Base-by-base conservation (phyloP, 2,888 invertebrate genomes). In the Malthinus flaveolus region DNA sequence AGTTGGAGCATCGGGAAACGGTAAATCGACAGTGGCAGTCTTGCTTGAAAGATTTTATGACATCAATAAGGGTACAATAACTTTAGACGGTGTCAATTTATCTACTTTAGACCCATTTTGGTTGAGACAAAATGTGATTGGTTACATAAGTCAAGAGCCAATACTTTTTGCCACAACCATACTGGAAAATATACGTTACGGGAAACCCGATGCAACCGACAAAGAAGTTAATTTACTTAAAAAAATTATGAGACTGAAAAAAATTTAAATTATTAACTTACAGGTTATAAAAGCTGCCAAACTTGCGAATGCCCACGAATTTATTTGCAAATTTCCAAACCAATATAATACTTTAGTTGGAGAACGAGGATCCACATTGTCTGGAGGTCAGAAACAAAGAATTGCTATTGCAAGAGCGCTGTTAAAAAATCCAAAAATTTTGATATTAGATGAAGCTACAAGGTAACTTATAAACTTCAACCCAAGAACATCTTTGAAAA, bases 371-470 rank as follows among this genome's bases (percentile, higher is more conserved):
- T 86, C 89, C 50, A 89, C 95, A n/a, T 83, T 97, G 34, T 95
- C 95, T 45, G 97, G 97, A 0, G 97, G 97, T 0, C 97, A 97
- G 78, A 92, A 95, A 66, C 97, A 97, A 75, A 82, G 97, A 65
- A 90, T 97, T 61, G 97, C 97, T 1, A 97, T 98, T 62, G 97
- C 97, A 0, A 80, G 97, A 54, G 97, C 97, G 0, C 83, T 97
- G 37, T 79, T 98, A 0, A 97, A 97, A 77, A 87, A 94, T 74
- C 97, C 97, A 0, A 86, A 89, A 1, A 84, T 95, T 55, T 81
- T 97, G 47, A 88, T 95, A 71, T 78, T 97, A 56, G 97, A 97
- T 76, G 97, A 97, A 80, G 97, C 97, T 9, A 97, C 97, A 1
- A 93, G 93, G 93, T 91, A 36, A 32, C 12, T 32, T 48, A 9